These are phyloP conservation scores for Prorops nasuta DNA, from an alignment of 1,140 invertebrate genomes.

Conservation along the genomic window DNA sequence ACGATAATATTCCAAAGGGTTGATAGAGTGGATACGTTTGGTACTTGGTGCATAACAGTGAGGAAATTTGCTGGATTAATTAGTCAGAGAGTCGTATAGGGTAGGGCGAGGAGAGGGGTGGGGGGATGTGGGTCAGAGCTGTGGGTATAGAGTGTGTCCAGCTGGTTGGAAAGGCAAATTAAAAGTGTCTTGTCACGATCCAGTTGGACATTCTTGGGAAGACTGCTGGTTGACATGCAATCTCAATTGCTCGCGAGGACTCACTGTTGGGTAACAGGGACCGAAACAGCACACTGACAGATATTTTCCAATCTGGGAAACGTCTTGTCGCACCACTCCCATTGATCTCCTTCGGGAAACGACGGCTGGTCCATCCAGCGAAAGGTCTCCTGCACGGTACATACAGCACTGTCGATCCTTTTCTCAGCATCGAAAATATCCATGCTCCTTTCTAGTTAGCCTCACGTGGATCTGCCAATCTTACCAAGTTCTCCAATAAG, in stretches of 20 bases:
- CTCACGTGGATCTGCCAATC: constrained; percentile 12
- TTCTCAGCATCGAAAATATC: constrained; percentile 10
- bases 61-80: too few species aligned
- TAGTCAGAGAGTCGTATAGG: too few species aligned
- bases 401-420: not conserved
- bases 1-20: too few species aligned
- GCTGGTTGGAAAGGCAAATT: not conserved
- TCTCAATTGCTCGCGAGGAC: constrained; percentile 17
- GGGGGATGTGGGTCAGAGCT: too few species aligned
- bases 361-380: constrained; percentile 2
- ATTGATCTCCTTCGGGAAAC: constrained; percentile 19
- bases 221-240: constrained; percentile 18
- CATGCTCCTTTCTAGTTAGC: constrained; percentile 3
- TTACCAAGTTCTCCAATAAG: constrained; percentile 16
- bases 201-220: not conserved
- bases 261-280: not conserved
- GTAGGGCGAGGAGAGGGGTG: too few species aligned
- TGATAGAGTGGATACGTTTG: too few species aligned
- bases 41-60: too few species aligned
- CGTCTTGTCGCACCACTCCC: constrained; percentile 5
- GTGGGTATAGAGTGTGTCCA: too few species aligned
- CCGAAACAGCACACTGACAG: not conserved
- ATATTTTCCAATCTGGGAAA: constrained; percentile 27
- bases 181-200: not conserved
- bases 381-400: not conserved